Percentiles rank a stretch among this genome's conserved stretches.
Conservation (phyloP, 2,113 vertebrate genomes). For the Corythoichthys haematopterus region DNA sequence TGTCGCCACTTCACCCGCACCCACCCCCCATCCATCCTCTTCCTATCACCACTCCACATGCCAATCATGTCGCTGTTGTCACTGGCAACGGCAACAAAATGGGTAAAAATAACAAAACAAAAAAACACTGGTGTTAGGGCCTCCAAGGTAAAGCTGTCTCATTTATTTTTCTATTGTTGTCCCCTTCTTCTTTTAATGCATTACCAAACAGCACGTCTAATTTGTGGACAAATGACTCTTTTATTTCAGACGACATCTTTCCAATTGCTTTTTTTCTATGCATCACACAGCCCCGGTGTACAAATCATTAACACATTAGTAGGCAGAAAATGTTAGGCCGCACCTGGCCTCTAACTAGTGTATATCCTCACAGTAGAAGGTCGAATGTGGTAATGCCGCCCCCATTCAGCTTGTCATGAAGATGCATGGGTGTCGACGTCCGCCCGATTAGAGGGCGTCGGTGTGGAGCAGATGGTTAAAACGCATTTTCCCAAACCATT, state of each 20-base stretch:
- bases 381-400: slow-evolving; percentile 23
- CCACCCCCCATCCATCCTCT: slow-evolving; percentile 77
- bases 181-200: slow-evolving; percentile 47
- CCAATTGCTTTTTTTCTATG: slow-evolving; percentile 52
- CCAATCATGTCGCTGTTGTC: slow-evolving; percentile 92
- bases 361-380: slow-evolving; percentile 16
- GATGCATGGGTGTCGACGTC: slow-evolving; percentile 75
- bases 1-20: slow-evolving; percentile 73
- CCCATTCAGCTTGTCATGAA: slow-evolving; percentile 75
- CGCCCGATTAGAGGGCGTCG: slow-evolving; percentile 74
- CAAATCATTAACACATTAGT: slow-evolving; percentile 17
- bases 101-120: slow-evolving; percentile 88
- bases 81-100: slow-evolving; percentile 82
- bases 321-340: slow-evolving; percentile 17
- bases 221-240: slow-evolving; percentile 43
- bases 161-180: slow-evolving; percentile 58
- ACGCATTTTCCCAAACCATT: slow-evolving; percentile 77
- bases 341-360: background rate
- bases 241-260: slow-evolving; percentile 47
- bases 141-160: slow-evolving; percentile 83
- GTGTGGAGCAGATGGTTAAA: slow-evolving; percentile 85
- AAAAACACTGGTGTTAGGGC: slow-evolving; percentile 77
- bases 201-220: slow-evolving; percentile 36
- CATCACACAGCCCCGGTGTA: slow-evolving; percentile 9
- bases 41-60: slow-evolving; percentile 86